phyloP scores from a whole-genome alignment of 2,888 invertebrate genomes.

The Tachina lurida region DNA sequence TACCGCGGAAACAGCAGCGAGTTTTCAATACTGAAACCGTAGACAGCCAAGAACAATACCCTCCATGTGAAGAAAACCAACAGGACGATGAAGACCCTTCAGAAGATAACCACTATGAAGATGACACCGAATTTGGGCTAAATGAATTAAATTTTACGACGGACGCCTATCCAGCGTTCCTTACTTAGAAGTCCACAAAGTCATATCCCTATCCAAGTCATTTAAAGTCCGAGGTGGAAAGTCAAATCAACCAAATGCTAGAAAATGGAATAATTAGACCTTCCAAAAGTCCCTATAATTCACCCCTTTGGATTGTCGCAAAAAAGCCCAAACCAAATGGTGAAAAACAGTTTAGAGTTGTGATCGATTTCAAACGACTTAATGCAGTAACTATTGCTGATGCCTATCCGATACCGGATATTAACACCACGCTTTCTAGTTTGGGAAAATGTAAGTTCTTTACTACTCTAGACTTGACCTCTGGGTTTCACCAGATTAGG shows the following conservation, averaged over 20 bases:
- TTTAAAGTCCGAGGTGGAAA: slow-evolving; percentile 28
- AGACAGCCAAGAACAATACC: too few species aligned
- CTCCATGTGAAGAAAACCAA: too few species aligned
- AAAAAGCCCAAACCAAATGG: too few species aligned
- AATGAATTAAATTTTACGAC: slow-evolving; percentile 66
- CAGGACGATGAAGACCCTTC: not conserved
- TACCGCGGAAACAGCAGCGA: not conserved
- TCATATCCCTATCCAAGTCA: slow-evolving; percentile 59
- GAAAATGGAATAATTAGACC: slow-evolving; percentile 4
- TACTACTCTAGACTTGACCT: too few species aligned
- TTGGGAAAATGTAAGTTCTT: too few species aligned
- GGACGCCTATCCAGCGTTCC: slow-evolving; percentile 62
- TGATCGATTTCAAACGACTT: not conserved
- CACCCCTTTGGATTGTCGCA: not conserved
- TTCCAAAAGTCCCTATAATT: slow-evolving; percentile 11
- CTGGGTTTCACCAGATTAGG: too few species aligned
- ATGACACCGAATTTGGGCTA: slow-evolving; percentile 13
- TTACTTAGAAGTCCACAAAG: slow-evolving; percentile 61
- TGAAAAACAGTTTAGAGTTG: too few species aligned
- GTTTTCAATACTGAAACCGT: too few species aligned
- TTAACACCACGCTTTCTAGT: too few species aligned
- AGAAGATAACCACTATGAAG: slow-evolving; percentile 24
- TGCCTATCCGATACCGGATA: slow-evolving; percentile 2
- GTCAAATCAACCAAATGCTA: slow-evolving; percentile 7
- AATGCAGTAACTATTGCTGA: slow-evolving; percentile 46